Base-by-base conservation (phyloP, 2,113 vertebrate species). In the Taurulus bubalis region DNA sequence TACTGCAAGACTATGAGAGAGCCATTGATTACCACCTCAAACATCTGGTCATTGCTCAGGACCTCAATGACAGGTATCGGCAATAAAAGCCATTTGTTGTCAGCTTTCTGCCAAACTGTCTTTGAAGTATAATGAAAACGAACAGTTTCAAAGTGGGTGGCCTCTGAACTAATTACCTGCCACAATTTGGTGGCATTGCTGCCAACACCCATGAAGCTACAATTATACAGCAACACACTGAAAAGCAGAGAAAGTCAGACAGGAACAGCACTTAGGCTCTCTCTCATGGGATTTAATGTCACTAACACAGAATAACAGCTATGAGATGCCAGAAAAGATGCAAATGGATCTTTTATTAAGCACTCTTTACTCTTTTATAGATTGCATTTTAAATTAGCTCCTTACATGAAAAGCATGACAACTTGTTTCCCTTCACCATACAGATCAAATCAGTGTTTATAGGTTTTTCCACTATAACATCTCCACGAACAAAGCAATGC, bases 11-110 rank as follows among this genome's bases (percentile, higher is more conserved):
- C 94, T 99, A 97, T 20, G 96, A 98, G 88, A 96, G 95, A 89
- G 98, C 98, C 74, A 97, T 99, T 40, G 98, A 99, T 79, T 99
- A 97, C 90, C 98, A 99, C 38, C 90, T 98, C 82, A 99, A 98
- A 91, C 98, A 99, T 93, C 95, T 99, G 56, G 94, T 95, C 83
- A 99, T 99, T 45, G 98, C 98, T 75, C 96, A 96, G 89, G 97
- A 99, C 75, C 94, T 99, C 7, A 95, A 94, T 0, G 97, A 99
- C 75, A 95, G 96, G 97, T 98, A 91, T 34, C 10, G 1, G 26
- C 16, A 14, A 28, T 14, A 56, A 38, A 64, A 49, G 34, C 47
- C 56, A 28, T 69, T 78, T 83, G 68, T 56, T 75, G 45, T 56
- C 68, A 3, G 64, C n/a, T 63, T 66, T 71, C 36, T 32, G 7